Evolutionary conservation across 2,888 invertebrate species (phyloP), one percentile per base, ranked within the genome.

Genomic region (Cephus pygmeus): DNA sequence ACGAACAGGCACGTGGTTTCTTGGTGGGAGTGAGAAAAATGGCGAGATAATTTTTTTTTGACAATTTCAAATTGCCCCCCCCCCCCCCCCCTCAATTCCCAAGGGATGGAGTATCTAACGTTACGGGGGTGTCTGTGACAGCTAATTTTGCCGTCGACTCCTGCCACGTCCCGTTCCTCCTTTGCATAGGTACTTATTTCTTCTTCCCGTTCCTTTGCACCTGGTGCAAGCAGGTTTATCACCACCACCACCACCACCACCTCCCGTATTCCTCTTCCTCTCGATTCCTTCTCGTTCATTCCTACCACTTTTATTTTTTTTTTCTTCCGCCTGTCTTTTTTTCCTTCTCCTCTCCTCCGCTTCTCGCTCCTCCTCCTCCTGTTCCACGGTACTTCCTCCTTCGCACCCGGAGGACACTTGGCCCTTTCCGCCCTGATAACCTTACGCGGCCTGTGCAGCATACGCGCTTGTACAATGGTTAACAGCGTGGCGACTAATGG

Each of bases 361-460:
- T 71, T 34, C 75, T 74, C 75, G 73, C 74, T 71, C 77, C 31
- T 31, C 73, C 74, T 23, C 73, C 31, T 75, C 75, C 74, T 79
- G 76, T 23, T 69, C 73, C 56, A 15, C 56, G 56, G 69, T 35
- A 75, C 75, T 69, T 75, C 69, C 69, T 69, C 69, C 69, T 75
- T 75, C 73, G 68, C 69, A 69, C 73, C 69, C 23, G 56, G 73
- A 30, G 68, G 33, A 56, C 36, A 68, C 34, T 40, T 36, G 34
- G 56, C 56, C 56, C 56, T 56, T 56, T 56, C 56, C 56, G 56
- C 56, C 56, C 56, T 23, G 23, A 56, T 56, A 56, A 56, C 56
- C 56, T 56, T 56, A 56, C 23, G 23, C 23, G 23, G 15, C 56
- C 56, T 23, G 23, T 56, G 56, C 0, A 56, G 56, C 56, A 56